Conservation (phyloP, 2,113 vertebrate species). For the Sitta europaea region DNA sequence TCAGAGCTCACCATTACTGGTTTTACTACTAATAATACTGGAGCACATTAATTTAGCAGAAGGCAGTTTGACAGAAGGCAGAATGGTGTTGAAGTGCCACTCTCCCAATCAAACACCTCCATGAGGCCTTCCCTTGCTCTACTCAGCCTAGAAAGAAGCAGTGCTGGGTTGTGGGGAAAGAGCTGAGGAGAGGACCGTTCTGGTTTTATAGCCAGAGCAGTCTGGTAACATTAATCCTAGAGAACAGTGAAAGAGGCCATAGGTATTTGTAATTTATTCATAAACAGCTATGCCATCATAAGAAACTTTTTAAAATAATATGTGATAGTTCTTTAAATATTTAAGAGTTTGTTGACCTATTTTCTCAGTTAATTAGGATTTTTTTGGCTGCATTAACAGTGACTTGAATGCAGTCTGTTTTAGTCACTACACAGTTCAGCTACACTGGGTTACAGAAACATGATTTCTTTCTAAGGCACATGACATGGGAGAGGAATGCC, state of each 20-base stretch:
- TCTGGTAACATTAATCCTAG: background rate
- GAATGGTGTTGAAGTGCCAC: background rate
- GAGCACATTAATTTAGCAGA: constrained; percentile 9
- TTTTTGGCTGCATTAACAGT: constrained; percentile 51
- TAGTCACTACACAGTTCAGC: background rate
- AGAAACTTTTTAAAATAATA: constrained; percentile 62
- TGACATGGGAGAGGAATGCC: background rate
- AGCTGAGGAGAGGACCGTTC: background rate
- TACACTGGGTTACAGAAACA: background rate
- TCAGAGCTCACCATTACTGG: constrained; percentile 5
- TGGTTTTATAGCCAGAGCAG: background rate
- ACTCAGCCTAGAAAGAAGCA: background rate
- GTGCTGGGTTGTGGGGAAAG: background rate
- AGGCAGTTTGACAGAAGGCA: background rate
- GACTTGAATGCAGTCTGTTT: constrained; percentile 50
- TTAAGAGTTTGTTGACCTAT: constrained; percentile 69
- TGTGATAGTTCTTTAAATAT: constrained; percentile 70
- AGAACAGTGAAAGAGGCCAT: background rate
- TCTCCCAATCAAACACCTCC: background rate
- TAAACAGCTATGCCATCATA: constrained; percentile 42
- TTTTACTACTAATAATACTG: background rate
- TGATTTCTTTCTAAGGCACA: background rate
- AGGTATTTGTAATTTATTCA: constrained; percentile 63
- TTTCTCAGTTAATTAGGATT: constrained; percentile 70
- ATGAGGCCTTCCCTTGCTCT: background rate